Evolutionary conservation across 2,888 invertebrate genomes (phyloP).

Genomic region (Heliconius ethilla): DNA sequence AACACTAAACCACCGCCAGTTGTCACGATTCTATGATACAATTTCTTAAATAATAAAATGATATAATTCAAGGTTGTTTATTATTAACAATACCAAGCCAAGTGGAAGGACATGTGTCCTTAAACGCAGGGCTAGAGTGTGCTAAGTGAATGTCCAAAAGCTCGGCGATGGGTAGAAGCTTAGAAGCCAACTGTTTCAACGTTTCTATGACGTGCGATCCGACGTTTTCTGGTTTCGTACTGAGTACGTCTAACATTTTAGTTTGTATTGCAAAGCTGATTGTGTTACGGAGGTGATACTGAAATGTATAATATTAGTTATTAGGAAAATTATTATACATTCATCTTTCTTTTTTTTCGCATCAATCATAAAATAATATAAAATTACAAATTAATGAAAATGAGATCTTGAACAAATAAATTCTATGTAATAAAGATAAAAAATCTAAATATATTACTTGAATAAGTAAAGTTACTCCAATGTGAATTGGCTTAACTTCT

Average conservation of each 20-base stretch:
- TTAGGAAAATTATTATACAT: not conserved
- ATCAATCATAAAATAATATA: no score
- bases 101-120: conserved; percentile 66
- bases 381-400: no score
- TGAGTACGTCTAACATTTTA: conserved; percentile 57
- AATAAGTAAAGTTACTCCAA: conserved; percentile 62
- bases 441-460: conserved; percentile 54
- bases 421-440: no score
- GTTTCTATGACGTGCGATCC: conserved; percentile 65
- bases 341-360: not conserved
- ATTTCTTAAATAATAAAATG: not conserved
- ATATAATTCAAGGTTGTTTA: conserved; percentile 54
- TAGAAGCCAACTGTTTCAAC: conserved; percentile 63
- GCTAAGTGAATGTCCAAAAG: conserved; percentile 69
- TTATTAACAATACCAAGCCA: conserved; percentile 75
- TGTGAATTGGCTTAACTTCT: conserved; percentile 67
- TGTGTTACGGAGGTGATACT: conserved; percentile 71
- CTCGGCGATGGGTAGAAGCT: conserved; percentile 66
- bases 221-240: conserved; percentile 66
- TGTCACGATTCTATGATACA: not conserved
- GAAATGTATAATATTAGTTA: conserved; percentile 36
- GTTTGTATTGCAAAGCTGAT: conserved; percentile 66
- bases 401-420: no score
- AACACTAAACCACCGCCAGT: no score
- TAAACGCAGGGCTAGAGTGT: conserved; percentile 70